phyloP scores from a whole-genome alignment of 2,888 invertebrate genomes.

The Prosopocoilus inquinatus region DNA sequence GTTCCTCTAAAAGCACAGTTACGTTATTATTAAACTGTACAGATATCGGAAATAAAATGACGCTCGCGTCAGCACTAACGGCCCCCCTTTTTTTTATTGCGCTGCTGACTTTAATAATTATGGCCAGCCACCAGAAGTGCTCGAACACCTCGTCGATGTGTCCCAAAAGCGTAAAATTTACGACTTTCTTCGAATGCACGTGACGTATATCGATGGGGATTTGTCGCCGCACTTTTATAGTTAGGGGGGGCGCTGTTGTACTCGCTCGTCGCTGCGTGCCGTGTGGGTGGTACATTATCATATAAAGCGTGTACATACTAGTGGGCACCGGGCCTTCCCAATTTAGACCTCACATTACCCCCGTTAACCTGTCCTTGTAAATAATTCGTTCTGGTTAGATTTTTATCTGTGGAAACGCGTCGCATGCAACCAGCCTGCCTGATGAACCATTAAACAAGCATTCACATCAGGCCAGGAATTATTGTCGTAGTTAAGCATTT shows the following conservation, averaged over 20 bases:
- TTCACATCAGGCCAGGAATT: no score
- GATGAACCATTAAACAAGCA: neutral
- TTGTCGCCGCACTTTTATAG: constrained; percentile 2
- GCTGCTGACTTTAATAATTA: no score
- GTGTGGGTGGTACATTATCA: constrained; percentile 25
- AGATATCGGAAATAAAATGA: no score
- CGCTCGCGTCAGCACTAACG: no score
- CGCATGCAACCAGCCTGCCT: neutral
- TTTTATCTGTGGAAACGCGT: neutral
- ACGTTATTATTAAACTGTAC: no score
- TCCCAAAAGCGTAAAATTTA: no score
- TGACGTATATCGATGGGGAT: neutral
- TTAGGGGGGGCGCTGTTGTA: neutral
- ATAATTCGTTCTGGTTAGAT: neutral
- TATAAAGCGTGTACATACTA: constrained; percentile 21
- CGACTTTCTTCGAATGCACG: neutral
- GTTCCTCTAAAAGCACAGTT: no score
- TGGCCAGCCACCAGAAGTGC: no score
- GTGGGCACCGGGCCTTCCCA: constrained; percentile 10
- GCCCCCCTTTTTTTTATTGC: no score
- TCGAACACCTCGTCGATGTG: no score
- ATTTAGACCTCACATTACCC: neutral
- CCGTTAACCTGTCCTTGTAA: constrained; percentile 2
- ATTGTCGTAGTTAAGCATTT: no score
- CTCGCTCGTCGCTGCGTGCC: neutral